phyloP scores from a whole-genome alignment of 2,797 vertebrate genomes.

The Sus cebifrons region DNA sequence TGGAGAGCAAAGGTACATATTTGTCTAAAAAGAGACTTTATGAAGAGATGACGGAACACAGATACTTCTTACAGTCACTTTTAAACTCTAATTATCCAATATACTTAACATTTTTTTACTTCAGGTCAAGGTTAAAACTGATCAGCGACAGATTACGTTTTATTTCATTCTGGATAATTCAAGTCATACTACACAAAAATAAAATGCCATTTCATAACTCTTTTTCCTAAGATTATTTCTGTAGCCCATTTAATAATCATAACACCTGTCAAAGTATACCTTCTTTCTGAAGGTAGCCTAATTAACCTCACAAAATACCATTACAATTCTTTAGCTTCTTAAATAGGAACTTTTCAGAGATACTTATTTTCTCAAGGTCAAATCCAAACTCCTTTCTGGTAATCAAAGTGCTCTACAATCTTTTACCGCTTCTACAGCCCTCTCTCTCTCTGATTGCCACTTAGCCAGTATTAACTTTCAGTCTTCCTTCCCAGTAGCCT shows the following conservation, averaged over 20 bases:
- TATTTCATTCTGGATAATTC: background rate
- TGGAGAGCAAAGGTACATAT: background rate
- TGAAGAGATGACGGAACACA: background rate
- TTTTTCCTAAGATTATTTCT: conserved; percentile 15
- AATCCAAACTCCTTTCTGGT: background rate
- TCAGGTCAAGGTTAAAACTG: background rate
- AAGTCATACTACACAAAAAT: background rate
- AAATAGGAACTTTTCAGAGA: background rate
- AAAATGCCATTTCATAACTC: background rate
- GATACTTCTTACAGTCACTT: background rate
- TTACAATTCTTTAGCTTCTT: background rate
- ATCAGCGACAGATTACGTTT: conserved; percentile 18
- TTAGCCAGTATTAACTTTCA: background rate
- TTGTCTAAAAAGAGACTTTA: background rate
- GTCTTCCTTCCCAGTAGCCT: background rate
- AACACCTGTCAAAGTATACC: background rate
- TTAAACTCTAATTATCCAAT: background rate
- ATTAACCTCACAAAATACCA: background rate
- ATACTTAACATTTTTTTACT: background rate
- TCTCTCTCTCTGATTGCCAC: background rate
- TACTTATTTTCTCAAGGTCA: background rate
- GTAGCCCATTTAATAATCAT: background rate
- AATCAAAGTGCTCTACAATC: background rate
- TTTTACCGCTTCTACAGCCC: background rate
- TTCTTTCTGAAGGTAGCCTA: background rate